phyloP scores from a whole-genome alignment of 2,797 vertebrate species.

The Rhinella marina region DNA sequence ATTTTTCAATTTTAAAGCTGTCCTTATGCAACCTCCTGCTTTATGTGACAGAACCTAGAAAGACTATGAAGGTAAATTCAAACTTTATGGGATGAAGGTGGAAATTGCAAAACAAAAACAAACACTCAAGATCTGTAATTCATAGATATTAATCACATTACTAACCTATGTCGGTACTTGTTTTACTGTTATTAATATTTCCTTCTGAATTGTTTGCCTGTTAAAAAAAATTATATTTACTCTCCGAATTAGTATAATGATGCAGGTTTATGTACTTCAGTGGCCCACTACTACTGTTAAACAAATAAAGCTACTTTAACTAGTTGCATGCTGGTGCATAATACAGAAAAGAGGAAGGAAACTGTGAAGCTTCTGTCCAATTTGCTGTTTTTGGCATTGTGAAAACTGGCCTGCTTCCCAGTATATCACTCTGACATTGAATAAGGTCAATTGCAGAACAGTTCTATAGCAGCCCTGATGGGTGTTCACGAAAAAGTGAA shows the following conservation, averaged over 20 bases:
- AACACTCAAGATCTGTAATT: not conserved
- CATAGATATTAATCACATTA: not conserved
- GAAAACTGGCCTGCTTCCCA: conserved; percentile 80
- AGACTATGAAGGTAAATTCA: not conserved
- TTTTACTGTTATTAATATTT: not conserved
- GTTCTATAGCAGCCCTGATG: conserved; percentile 78
- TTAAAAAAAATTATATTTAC: not conserved
- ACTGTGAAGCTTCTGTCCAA: conserved; percentile 80
- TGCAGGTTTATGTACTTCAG: not conserved
- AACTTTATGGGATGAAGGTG: not conserved
- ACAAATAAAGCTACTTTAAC: conserved; percentile 75
- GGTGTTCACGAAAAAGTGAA: conserved; percentile 79
- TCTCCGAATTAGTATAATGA: not conserved
- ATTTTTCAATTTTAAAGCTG: too few species aligned
- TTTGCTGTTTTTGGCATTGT: conserved; percentile 83
- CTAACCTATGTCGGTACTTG: not conserved
- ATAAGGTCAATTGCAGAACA: conserved; percentile 77
- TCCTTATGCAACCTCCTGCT: not conserved
- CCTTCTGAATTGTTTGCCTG: not conserved
- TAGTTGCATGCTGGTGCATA: conserved; percentile 71
- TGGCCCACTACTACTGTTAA: conserved; percentile 65
- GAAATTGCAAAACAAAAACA: not conserved
- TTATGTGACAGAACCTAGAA: not conserved
- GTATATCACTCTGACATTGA: conserved; percentile 78
- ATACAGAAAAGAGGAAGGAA: conserved; percentile 67